Evolutionary conservation across 2,888 invertebrate species (phyloP), one percentile per base, ranked within the genome.

Genomic region (Tipula confusa): DNA sequence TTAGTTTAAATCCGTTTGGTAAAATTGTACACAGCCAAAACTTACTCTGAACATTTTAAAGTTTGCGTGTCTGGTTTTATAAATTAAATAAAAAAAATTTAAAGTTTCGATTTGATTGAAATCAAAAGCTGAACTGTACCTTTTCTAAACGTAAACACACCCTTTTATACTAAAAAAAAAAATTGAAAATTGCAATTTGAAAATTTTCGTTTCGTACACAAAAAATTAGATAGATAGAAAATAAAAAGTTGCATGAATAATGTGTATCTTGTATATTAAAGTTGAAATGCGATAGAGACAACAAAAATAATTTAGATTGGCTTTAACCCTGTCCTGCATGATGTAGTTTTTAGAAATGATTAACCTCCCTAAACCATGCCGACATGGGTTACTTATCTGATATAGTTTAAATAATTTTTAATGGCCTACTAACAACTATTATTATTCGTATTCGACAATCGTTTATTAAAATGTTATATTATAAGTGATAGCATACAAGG

Each of bases 1-100:
- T 81, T 79, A 64, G n/a, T 15, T 82, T n/a, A 83, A 79, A 29
- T 64, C 7, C 24, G 2, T 80, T 7, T 33, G 11, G 15, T 13
- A 7, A 24, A 82, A n/a, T n/a, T n/a, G n/a, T n/a, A n/a, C n/a
- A n/a, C n/a, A n/a, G n/a, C n/a, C 31, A 15, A 48, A 64, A 84
- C 83, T 79, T 82, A 84, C 83, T 64, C 82, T 82, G 83, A 84
- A 84, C 83, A 84, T 84, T 29, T 82, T 84, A 33, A 82, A 64
- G 24, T 64, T 18, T 64, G 64, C 64, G 18, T 18, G 64, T 48
- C 48, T 28, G 48, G 64, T 82, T 82, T 83, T 83, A 36, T 18
- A 36, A 36, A 33, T 82, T 18, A 18, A 33, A 33, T 64, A 64
- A 64, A 64, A 64, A 24, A 64, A 64, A 24, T n/a, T n/a, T n/a